phyloP scores from a whole-genome alignment of 2,888 invertebrate species.

The Drosophila bunnanda region DNA sequence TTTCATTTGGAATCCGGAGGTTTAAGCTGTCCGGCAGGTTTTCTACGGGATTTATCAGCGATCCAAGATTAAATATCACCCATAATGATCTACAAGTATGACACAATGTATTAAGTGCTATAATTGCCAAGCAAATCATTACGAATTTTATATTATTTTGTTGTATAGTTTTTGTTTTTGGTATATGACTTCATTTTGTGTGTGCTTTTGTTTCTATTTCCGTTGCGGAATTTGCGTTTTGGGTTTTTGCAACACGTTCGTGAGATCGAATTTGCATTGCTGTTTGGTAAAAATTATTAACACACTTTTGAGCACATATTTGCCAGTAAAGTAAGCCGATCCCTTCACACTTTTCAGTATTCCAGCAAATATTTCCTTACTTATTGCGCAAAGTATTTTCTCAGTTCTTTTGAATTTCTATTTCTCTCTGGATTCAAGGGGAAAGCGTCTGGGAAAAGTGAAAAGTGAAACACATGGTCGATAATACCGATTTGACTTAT shows the following conservation, averaged over 20 bases:
- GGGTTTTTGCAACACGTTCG: constrained; percentile 70
- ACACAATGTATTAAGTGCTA: constrained; percentile 1
- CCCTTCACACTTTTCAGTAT: constrained; percentile 34
- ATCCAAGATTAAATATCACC: constrained; percentile 5
- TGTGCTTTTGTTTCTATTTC: constrained; percentile 26
- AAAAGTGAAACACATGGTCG: constrained; percentile 20
- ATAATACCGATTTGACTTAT: constrained; percentile 6
- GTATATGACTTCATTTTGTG: constrained; percentile 65
- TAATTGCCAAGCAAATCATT: constrained; percentile 6
- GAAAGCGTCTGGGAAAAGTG: constrained; percentile 1
- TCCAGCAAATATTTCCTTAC: constrained; percentile 35
- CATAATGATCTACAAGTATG: constrained; percentile 7
- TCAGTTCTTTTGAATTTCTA: too few relatives aligned
- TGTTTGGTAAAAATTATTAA: constrained; percentile 37
- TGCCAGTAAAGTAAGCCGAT: constrained; percentile 19
- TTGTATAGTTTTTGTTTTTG: constrained; percentile 11
- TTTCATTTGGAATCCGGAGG: neutral
- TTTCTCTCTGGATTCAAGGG: neutral
- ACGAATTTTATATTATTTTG: constrained; percentile 16
- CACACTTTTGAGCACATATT: neutral
- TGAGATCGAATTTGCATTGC: constrained; percentile 28
- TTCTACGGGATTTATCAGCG: neutral
- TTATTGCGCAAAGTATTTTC: too few relatives aligned
- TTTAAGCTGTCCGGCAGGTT: constrained; percentile 15
- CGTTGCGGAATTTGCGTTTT: constrained; percentile 34